These are phyloP conservation scores for Leptodactylus fuscus DNA, from an alignment of 2,113 vertebrate species.

Conservation along the genomic window DNA sequence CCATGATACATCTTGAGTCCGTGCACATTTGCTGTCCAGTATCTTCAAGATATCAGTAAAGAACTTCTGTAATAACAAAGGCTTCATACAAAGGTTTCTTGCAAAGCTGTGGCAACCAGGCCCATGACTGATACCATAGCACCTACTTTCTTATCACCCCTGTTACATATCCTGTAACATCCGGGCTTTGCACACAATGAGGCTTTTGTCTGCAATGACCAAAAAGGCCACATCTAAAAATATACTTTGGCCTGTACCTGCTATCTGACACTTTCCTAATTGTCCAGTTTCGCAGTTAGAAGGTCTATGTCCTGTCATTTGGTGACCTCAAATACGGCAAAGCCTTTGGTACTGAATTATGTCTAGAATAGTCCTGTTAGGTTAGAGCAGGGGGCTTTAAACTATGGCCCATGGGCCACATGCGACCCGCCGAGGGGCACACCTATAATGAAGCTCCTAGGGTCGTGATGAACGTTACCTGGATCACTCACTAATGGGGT, in stretches of 20 bases:
- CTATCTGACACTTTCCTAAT: conserved; percentile 34
- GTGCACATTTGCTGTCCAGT: neutral
- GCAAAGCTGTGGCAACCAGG: neutral
- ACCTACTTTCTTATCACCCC: conserved; percentile 42
- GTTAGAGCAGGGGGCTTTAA: no score
- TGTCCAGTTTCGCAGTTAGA: conserved; percentile 13
- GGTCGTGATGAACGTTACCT: no score
- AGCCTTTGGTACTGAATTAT: neutral
- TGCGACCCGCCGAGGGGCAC: no score
- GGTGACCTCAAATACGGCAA: conserved; percentile 18
- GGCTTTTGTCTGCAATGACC: conserved; percentile 57
- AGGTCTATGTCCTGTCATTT: neutral
- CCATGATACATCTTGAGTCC: neutral
- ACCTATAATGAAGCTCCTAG: no score
- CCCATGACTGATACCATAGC: conserved; percentile 29
- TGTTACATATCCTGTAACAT: conserved; percentile 30
- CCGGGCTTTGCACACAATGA: conserved; percentile 9
- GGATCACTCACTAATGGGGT: no score
- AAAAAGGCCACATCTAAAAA: conserved; percentile 4
- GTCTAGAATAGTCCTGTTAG: neutral
- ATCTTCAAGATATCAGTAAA: neutral
- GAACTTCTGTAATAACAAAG: neutral
- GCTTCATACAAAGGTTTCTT: neutral
- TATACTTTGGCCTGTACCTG: conserved; percentile 6
- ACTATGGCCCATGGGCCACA: no score